These are phyloP conservation scores for Antennarius maculatus DNA, from an alignment of 2,797 vertebrate genomes.

Conservation along the genomic window DNA sequence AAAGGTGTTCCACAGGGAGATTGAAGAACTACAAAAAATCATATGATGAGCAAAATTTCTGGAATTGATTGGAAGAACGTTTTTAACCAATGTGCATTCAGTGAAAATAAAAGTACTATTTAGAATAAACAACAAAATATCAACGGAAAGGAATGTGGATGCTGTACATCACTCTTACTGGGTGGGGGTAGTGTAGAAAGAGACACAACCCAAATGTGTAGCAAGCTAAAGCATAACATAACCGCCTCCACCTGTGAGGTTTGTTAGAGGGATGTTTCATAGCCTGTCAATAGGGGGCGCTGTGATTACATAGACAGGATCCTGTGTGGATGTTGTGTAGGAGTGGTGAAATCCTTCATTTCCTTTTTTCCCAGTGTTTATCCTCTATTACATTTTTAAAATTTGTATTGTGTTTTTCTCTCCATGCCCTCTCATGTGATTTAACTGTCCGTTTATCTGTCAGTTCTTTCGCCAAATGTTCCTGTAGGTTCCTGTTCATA, in stretches of 20 bases:
- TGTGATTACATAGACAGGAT: conserved; percentile 50
- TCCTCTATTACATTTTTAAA: conserved; percentile 1
- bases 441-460: conserved; percentile 4
- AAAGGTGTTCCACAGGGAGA: no score
- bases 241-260: background rate
- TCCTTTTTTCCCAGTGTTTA: conserved; percentile 21
- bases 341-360: conserved; percentile 25
- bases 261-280: conserved; percentile 5
- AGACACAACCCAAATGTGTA: background rate
- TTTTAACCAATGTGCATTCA: background rate
- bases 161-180: background rate
- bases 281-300: conserved; percentile 61
- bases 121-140: background rate
- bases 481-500: conserved; percentile 1
- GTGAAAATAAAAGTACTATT: background rate
- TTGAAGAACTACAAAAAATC: no score
- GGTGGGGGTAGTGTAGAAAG: background rate
- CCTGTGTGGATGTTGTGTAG: background rate
- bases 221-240: background rate
- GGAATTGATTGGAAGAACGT: background rate
- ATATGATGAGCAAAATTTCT: background rate
- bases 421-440: conserved; percentile 19
- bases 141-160: background rate
- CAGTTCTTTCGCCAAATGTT: conserved; percentile 13
- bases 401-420: conserved; percentile 11